These are phyloP conservation scores for Scrobipalpa atriplicella DNA, from an alignment of 2,888 invertebrate species.

Conservation along the genomic window DNA sequence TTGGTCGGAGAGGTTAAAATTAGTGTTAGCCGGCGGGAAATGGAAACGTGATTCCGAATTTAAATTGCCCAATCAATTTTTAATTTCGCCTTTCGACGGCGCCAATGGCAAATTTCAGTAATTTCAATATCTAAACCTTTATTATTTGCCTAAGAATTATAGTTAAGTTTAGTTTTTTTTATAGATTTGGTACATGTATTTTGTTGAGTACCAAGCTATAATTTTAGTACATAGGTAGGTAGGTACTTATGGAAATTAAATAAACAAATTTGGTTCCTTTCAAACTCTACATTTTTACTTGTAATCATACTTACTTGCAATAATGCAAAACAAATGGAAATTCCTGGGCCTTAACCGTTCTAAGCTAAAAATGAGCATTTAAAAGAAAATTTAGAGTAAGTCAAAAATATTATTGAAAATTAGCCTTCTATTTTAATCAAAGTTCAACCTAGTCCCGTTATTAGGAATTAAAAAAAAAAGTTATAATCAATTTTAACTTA, in stretches of 20 bases:
- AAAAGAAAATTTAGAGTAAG: no score
- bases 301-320: no score
- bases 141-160: neutral
- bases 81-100: conserved; percentile 62
- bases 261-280: no score
- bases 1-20: conserved; percentile 49
- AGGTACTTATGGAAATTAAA: neutral
- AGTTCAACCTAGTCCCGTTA: no score
- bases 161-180: neutral
- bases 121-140: conserved; percentile 10
- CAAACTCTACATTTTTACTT: no score
- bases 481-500: neutral
- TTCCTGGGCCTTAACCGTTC: neutral
- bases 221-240: neutral
- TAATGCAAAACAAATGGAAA: no score
- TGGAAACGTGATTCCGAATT: conserved; percentile 70
- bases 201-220: neutral
- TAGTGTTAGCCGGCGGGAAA: conserved; percentile 54
- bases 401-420: no score
- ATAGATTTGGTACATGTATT: no score
- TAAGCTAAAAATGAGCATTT: no score
- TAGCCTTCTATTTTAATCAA: no score
- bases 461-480: no score
- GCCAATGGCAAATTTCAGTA: conserved; percentile 17
- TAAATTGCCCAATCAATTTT: conserved; percentile 75